A percentile compares a stretch with the other conserved stretches of the same genome.
Conservation (phyloP, 2,797 vertebrate species). For the Euphonia xanthogaster region DNA sequence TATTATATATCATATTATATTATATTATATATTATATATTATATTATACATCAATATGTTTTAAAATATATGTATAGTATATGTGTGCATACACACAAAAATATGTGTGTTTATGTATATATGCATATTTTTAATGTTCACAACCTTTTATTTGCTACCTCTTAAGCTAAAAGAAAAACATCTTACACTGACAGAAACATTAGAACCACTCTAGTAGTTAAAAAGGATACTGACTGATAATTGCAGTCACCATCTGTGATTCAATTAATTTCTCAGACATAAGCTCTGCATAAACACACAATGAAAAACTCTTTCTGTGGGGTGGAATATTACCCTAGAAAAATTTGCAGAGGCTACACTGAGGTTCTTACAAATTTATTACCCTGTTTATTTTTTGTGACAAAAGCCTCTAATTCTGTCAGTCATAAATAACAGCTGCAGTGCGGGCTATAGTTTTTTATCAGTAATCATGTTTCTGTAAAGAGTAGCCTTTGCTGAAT, state of each 20-base stretch:
- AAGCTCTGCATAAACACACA: slow-evolving; percentile 13
- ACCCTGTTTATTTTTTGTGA: neutral
- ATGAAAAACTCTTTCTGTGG: neutral
- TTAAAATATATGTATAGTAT: neutral
- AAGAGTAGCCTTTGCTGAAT: neutral
- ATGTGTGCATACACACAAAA: neutral
- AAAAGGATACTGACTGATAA: slow-evolving; percentile 10
- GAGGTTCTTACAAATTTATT: neutral
- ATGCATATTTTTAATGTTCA: neutral
- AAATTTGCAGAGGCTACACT: neutral
- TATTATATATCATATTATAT: no score
- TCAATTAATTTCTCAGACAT: slow-evolving; percentile 30
- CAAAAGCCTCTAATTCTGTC: neutral
- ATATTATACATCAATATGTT: neutral
- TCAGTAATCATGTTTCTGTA: neutral
- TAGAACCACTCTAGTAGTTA: neutral
- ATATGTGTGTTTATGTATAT: neutral
- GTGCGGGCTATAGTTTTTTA: neutral
- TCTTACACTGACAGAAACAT: neutral
- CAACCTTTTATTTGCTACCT: neutral
- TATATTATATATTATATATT: no score
- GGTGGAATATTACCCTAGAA: neutral
- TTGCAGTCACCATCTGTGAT: neutral
- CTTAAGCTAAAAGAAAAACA: neutral
- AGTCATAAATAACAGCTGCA: neutral